phyloP scores from a whole-genome alignment of 2,888 invertebrate species.

The Lapara coniferarum region DNA sequence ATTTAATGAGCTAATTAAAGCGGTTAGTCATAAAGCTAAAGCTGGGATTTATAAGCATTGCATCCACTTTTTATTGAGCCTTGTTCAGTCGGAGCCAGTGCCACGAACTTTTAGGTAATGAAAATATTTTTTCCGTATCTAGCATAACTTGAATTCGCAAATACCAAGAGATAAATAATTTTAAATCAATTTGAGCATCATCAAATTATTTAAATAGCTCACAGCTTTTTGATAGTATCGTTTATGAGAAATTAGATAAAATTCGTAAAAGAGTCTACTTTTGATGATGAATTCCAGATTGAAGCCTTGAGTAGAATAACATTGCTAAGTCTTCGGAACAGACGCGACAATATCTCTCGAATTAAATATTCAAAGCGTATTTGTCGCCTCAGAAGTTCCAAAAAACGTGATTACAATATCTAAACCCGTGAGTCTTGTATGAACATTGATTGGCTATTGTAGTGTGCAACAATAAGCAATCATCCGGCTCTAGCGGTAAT shows the following conservation, averaged over 20 bases:
- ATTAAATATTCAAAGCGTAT: conserved; percentile 23
- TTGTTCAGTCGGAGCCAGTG: not conserved
- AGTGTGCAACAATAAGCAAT: conserved; percentile 71
- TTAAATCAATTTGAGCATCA: conserved; percentile 80
- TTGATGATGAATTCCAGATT: conserved; percentile 48
- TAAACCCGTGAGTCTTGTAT: conserved; percentile 49
- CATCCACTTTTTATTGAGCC: conserved; percentile 11
- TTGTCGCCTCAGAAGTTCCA: conserved; percentile 19
- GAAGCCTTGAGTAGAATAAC: conserved; percentile 56
- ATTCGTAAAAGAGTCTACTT: conserved; percentile 60
- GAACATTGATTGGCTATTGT: conserved; percentile 74
- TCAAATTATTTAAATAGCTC: conserved; percentile 75
- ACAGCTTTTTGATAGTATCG: conserved; percentile 74
- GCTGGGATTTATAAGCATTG: conserved; percentile 15
- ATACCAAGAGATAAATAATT: conserved; percentile 74
- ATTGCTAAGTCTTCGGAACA: conserved; percentile 28
- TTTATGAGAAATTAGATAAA: conserved; percentile 69
- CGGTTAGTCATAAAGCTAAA: conserved; percentile 1
- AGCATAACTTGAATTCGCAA: conserved; percentile 46
- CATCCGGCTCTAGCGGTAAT: conserved; percentile 62
- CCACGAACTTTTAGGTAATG: conserved; percentile 14
- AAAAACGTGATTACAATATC: conserved; percentile 42
- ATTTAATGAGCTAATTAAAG: conserved; percentile 21
- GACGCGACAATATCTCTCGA: conserved; percentile 30
- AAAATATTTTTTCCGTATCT: conserved; percentile 40